Evolutionary conservation across 1,140 invertebrate genomes (phyloP).

Genomic region (Dendroctonus ponderosae): DNA sequence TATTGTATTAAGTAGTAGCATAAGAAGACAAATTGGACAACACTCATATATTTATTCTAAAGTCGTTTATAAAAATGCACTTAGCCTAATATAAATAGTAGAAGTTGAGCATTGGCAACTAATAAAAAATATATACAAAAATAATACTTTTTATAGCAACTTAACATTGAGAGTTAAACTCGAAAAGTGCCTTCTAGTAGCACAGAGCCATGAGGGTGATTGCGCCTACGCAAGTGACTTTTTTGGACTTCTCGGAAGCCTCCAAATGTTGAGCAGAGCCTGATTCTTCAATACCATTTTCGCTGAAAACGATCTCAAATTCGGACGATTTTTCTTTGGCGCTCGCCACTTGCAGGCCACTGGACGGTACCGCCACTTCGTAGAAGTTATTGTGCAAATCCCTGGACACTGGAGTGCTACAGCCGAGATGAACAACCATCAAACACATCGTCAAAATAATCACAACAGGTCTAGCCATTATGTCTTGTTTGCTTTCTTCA

Average conservation of each 20-base stretch:
- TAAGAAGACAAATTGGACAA: no score
- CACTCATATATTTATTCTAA: no score
- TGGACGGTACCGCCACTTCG: neutral
- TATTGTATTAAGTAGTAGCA: no score
- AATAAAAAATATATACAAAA: no score
- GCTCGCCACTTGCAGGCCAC: no score
- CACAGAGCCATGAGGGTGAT: constrained; percentile 1
- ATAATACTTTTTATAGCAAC: no score
- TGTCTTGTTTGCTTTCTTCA: no score
- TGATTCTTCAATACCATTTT: neutral
- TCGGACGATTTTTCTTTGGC: neutral
- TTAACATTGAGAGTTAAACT: no score
- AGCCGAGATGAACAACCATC: neutral
- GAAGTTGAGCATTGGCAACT: no score
- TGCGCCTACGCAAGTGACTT: constrained; percentile 1
- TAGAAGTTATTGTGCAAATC: neutral
- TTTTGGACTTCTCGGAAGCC: neutral
- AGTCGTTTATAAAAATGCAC: no score
- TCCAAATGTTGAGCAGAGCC: neutral
- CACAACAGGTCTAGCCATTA: no score
- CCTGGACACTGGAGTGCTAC: neutral
- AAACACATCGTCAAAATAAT: neutral
- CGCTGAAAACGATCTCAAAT: neutral
- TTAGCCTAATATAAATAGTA: no score
- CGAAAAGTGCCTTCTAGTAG: neutral